Evolutionary conservation across 2,113 vertebrate genomes (phyloP).

Genomic region (Bungarus multicinctus): DNA sequence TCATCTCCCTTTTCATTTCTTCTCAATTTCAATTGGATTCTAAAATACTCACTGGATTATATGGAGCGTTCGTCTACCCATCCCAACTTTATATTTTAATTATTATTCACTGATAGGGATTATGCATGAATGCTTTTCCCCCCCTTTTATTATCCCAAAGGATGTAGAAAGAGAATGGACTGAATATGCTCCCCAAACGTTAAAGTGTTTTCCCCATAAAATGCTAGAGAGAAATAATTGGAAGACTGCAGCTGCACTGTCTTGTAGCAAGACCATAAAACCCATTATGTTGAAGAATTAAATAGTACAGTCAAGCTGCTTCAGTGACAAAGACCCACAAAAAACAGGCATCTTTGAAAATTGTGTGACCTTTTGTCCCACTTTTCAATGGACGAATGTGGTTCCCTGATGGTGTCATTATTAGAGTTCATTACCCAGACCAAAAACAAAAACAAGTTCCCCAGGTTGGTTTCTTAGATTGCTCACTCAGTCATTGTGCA

Average conservation of each 20-base stretch:
- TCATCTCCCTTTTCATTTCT: not conserved
- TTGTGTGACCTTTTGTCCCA: not conserved
- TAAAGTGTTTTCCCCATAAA: not conserved
- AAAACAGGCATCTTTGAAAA: not conserved
- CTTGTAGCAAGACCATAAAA: not conserved
- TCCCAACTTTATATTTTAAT: not conserved
- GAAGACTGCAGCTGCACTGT: not conserved
- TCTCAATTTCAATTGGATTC: not conserved
- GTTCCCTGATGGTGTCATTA: not conserved
- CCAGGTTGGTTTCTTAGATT: not conserved
- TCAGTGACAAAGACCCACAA: not conserved
- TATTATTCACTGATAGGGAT: not conserved
- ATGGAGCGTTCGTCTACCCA: not conserved
- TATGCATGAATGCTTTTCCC: not conserved
- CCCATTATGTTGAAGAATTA: not conserved
- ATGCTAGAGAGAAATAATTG: not conserved
- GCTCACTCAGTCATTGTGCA: not conserved
- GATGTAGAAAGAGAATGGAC: not conserved
- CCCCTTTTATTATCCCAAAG: not conserved
- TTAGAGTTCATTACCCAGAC: not conserved
- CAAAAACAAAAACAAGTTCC: not conserved
- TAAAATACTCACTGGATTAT: not conserved
- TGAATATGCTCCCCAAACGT: not conserved
- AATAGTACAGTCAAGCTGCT: not conserved
- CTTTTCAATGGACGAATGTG: not conserved